phyloP scores from a whole-genome alignment of 1,140 invertebrate species.

The Megalonaias nervosa region DNA sequence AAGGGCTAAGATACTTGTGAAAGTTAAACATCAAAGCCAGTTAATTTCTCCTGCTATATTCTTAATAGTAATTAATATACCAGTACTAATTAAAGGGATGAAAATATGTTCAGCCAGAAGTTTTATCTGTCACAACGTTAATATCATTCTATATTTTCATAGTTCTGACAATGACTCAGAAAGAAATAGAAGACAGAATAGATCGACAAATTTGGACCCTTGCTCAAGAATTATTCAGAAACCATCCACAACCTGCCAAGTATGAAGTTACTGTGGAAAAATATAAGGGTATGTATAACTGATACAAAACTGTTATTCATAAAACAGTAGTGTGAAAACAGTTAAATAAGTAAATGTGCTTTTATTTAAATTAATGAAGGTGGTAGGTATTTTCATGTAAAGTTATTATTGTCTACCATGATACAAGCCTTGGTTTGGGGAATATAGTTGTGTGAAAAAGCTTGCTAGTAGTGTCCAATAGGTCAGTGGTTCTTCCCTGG shows the following conservation, averaged over 20 bases:
- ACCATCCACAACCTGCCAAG: conserved; percentile 46
- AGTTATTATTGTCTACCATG: not conserved
- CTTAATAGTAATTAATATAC: too few species aligned
- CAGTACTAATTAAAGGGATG: too few species aligned
- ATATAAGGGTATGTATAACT: conserved; percentile 46
- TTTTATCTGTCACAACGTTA: not conserved
- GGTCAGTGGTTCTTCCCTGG: too few species aligned
- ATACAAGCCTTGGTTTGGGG: too few species aligned
- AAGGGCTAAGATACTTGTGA: too few species aligned
- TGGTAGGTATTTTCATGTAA: not conserved
- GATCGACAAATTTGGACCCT: conserved; percentile 57
- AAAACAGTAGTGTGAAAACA: not conserved
- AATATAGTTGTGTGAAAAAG: too few species aligned
- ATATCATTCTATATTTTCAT: conserved; percentile 7
- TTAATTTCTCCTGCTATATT: too few species aligned
- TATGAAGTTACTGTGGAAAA: conserved; percentile 55
- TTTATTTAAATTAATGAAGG: not conserved
- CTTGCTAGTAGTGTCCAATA: too few species aligned
- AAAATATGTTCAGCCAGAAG: too few species aligned
- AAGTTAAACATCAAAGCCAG: too few species aligned
- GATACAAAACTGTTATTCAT: not conserved
- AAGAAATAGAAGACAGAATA: conserved; percentile 52
- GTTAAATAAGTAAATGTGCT: too few species aligned
- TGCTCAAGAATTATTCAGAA: conserved; percentile 53
- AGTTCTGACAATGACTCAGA: conserved; percentile 44